These are phyloP conservation scores for Drosophila leontia DNA, from an alignment of 1,140 invertebrate genomes.

Conservation along the genomic window DNA sequence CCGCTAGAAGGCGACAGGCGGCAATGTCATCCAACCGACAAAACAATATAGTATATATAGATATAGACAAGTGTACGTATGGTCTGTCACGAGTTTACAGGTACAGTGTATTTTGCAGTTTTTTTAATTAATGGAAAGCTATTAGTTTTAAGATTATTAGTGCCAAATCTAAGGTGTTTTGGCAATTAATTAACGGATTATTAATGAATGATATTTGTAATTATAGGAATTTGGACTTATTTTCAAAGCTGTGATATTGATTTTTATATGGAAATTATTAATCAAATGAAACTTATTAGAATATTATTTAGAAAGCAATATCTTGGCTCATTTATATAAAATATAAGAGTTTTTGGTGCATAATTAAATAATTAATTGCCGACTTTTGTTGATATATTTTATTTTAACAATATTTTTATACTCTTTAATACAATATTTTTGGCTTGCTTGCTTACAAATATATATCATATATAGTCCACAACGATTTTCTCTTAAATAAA, in stretches of 20 bases:
- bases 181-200: background rate
- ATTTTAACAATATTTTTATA: background rate
- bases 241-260: background rate
- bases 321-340: no score
- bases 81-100: conserved; percentile 7
- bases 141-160: background rate
- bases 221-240: background rate
- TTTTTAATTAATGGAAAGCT: background rate
- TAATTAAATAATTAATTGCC: no score
- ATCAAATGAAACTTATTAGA: no score
- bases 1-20: conserved; percentile 57
- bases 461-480: no score
- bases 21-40: conserved; percentile 62
- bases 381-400: no score
- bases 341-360: no score
- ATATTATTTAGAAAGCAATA: no score
- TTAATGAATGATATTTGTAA: no score
- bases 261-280: no score
- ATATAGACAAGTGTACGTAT: conserved; percentile 3
- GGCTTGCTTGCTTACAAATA: background rate
- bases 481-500: background rate
- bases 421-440: background rate
- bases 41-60: conserved; percentile 1
- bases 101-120: conserved; percentile 10
- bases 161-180: background rate